phyloP scores from a whole-genome alignment of 1,140 invertebrate species.

The Drosophila tropicalis region DNA sequence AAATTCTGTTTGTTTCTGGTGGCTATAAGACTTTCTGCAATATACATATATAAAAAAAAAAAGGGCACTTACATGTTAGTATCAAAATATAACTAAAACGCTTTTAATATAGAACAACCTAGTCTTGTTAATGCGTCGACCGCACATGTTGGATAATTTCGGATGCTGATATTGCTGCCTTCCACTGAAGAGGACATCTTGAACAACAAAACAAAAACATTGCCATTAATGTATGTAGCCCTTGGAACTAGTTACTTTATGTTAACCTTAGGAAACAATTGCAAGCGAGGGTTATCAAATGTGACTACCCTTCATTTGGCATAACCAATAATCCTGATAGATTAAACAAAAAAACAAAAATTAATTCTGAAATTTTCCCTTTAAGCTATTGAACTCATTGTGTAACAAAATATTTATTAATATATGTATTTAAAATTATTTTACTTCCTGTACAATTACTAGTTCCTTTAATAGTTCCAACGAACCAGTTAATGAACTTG shows the following conservation, averaged over 20 bases:
- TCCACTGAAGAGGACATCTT: slow-evolving; percentile 58
- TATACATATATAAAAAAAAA: background rate
- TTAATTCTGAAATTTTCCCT: too few species aligned
- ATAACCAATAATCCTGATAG: too few species aligned
- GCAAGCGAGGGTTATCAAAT: background rate
- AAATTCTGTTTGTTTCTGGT: slow-evolving; percentile 81
- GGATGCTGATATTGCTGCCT: slow-evolving; percentile 50
- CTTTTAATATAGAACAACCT: slow-evolving; percentile 82
- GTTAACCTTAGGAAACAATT: background rate
- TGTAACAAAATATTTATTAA: too few species aligned
- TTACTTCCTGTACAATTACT: background rate
- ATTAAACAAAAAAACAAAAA: too few species aligned
- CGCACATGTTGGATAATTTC: slow-evolving; percentile 87
- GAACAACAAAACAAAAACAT: slow-evolving; percentile 32
- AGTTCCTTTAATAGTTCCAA: background rate
- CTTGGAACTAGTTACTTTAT: background rate
- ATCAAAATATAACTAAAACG: background rate
- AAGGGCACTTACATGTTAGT: background rate
- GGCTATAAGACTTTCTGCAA: slow-evolving; percentile 67
- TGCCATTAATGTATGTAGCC: background rate
- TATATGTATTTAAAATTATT: too few species aligned
- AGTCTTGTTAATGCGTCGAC: slow-evolving; percentile 87
- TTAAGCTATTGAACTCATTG: too few species aligned
- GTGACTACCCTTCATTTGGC: too few species aligned
- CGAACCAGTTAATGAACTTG: background rate